Base-by-base conservation (phyloP, 2,888 invertebrate species). In the Ypsolopha sequella region DNA sequence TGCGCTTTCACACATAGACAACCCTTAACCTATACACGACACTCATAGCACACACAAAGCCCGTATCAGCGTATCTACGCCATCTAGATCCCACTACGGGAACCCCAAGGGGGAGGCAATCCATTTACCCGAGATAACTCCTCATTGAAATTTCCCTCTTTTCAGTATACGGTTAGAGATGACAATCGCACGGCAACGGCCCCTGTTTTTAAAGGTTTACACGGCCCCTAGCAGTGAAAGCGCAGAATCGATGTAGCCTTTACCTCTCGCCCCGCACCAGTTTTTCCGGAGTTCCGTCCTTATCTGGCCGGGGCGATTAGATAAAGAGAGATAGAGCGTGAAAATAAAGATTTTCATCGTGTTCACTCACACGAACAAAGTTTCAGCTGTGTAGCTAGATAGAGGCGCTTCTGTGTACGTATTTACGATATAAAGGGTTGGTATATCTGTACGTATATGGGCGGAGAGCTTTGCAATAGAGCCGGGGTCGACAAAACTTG, bases 321-420 rank as follows among this genome's bases (percentile, higher is more conserved):
- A 86, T 86, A 86, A 86, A 82, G 86, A 86, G 79, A 86, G 86
- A 86, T 86, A 86, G 80, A 86, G 85, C 85, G 85, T 86, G 84
- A 86, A 86, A 86, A 86, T 86, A 86, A 86, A 86, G 86, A 86
- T 86, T 86, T 86, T 86, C 86, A 86, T 85, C 86, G 86, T 85
- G 85, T 85, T 81, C 82, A 85, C 86, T 73, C 82, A 84, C 85
- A 85, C 84, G 69, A 65, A 56, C 64, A 62, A 66, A 72, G 73
- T 76, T 77, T 75, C 71, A 75, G 75, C 64, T 64, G 33, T 47
- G 68, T 71, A 72, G 67, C 70, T 65, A 73, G 75, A 69, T 70
- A 71, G 76, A 65, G 64, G 73, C 74, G 74, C 78, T 79, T 65
- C 24, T 24, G 24, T 24, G 75, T 69, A 60, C 63, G 60, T 65